Conservation (phyloP, 2,797 vertebrate species). For the Brachyalestes nurse region DNA sequence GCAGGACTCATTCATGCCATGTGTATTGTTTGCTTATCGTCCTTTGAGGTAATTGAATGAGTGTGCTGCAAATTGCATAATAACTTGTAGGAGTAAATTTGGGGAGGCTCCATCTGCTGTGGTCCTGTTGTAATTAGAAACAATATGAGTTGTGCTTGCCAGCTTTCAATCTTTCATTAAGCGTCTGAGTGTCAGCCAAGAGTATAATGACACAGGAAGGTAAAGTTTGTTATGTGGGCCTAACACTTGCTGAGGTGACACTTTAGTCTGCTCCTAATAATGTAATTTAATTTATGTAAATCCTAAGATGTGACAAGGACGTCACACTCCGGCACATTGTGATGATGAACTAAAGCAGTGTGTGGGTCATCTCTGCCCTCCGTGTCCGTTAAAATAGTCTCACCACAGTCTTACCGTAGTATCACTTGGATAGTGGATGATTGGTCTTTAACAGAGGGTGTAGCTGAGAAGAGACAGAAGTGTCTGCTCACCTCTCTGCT, state of each 20-base stretch:
- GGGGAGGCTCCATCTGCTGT: constrained; percentile 43
- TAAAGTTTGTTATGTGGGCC: neutral
- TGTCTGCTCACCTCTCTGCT: constrained; percentile 5
- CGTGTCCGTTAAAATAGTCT: too few relatives aligned
- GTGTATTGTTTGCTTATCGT: constrained; percentile 26
- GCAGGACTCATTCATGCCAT: neutral
- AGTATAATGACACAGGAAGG: neutral
- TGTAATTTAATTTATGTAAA: neutral
- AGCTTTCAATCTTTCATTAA: constrained; percentile 25
- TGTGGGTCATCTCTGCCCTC: neutral
- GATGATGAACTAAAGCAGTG: neutral
- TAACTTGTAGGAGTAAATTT: constrained; percentile 42
- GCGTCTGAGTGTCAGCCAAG: neutral
- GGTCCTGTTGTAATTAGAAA: constrained; percentile 50
- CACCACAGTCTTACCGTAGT: neutral
- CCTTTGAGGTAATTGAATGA: constrained; percentile 29
- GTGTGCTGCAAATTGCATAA: constrained; percentile 49
- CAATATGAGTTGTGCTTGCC: constrained; percentile 35
- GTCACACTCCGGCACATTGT: neutral
- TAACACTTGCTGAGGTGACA: neutral
- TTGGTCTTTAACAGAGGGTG: neutral
- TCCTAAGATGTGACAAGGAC: neutral
- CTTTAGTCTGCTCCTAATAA: neutral
- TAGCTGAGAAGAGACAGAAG: neutral
- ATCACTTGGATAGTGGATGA: neutral